Evolutionary conservation across 2,113 vertebrate genomes (phyloP), one percentile per base, ranked within the genome.

Genomic region (Guaruba guarouba): DNA sequence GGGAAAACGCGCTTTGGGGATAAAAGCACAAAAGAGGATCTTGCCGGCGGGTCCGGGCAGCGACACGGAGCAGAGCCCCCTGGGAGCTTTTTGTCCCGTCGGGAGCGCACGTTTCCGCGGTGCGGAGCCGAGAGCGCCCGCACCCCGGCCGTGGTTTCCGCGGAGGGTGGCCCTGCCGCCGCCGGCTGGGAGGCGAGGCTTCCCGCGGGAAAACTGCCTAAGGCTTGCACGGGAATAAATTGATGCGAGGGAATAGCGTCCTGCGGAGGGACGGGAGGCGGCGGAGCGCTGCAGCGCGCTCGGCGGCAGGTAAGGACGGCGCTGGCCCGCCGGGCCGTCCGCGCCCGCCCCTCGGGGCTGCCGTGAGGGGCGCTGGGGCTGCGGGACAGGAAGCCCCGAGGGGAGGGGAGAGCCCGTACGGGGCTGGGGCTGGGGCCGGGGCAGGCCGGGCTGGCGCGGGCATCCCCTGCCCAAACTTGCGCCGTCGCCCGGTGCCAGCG

Each of bases 231-330:
- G 92, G 77, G 79, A 91, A 46, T 46, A n/a, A 29, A 19, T 2
- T 25, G 27, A 64, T 37, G 92, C 91, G 81, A 70, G n/a, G 35
- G 83, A 84, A 78, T 62, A 88, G n/a, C 73, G 78, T 55, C 64
- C 31, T 15, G 19, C 73, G 76, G 68, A 41, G 55, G 49, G 68
- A 52, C 41, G 6, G 12, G 11, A 37, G 33, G 64, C 81, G 19
- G 73, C 33, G 80, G 18, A 49, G 71, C 62, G 54, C 86, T 18
- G 66, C 89, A 55, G 46, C 66, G 82, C 89, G 37, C 62, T 46
- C 73, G 64, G 82, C 61, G 25, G 73, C 85, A 94, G 93, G 95
- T 95, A 95, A 93, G 91, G 74, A 82, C 62, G 57, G 86, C 46
- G 20, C 89, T 79, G 70, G 41, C 44, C 41, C 31, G 6, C 37